Base-by-base conservation (phyloP, 2,888 invertebrate genomes). In the Meiosimyza platycephala region DNA sequence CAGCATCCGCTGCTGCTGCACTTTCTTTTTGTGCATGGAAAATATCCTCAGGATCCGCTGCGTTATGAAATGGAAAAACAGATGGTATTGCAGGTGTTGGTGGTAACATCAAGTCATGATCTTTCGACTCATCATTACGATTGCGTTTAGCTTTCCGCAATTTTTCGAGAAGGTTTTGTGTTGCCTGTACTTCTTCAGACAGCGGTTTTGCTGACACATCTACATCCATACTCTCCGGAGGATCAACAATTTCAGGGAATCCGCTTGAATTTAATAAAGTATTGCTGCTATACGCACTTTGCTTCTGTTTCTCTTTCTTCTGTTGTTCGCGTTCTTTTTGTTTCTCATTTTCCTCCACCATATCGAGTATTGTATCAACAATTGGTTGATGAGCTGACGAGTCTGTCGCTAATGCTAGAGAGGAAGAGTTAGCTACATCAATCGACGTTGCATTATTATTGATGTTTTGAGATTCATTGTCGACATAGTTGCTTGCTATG, bases 121-220 rank as follows among this genome's bases (percentile, higher is more conserved):
- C 85, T 63, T 82, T 81, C 3, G 78, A 70, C 57, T 85, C 85
- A 11, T 85, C 84, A 54, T 78, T 76, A 12, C 80, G 76, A 51
- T 81, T 84, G 1, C 84, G 79, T 73, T 85, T 86, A 2, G 83
- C 89, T 90, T 80, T 93, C 65, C 95, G 89, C 18, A 96, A 88
- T 82, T 96, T 94, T 82, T 95, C 94, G 6, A 96, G 94, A 47
- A 96, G 89, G 87, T 95, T 93, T 74, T 94, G 88, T 0, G 96
- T 96, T 84, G 95, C 95, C 76, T 94, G 90, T 0, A 94, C 93
- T 84, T 95, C 95, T 82, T 86, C 85, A 0, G 81, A 79, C 18
- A 83, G 77, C 47, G 80, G 80, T 70, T 82, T 81, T 50, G 72
- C 66, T 6, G 73, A 52, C 55, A 70, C 71, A 40, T 50, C 77